Evolutionary conservation across 2,888 invertebrate genomes (phyloP).

Genomic region (Oscheius myriophilus): DNA sequence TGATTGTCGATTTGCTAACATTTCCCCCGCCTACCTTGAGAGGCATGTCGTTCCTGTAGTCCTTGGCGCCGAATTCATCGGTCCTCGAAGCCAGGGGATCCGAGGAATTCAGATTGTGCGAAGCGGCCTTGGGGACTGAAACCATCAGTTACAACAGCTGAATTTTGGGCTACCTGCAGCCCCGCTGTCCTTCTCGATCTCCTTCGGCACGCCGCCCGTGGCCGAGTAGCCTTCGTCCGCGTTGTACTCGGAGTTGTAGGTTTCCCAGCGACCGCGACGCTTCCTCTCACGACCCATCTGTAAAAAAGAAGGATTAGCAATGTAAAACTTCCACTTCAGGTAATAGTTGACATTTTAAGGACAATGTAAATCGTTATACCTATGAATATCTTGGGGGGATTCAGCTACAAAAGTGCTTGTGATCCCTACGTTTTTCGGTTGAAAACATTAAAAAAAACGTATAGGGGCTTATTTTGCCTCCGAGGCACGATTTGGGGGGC

Average conservation of each 20-base stretch:
- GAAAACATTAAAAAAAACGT: too few species aligned
- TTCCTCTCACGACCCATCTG: constrained; percentile 27
- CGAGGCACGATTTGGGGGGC: too few species aligned
- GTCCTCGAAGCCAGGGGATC: constrained; percentile 22
- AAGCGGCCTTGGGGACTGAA: constrained; percentile 50
- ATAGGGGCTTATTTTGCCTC: too few species aligned
- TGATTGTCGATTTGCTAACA: not conserved
- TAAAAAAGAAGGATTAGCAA: not conserved
- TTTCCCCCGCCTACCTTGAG: constrained; percentile 38
- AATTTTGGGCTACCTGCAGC: constrained; percentile 31
- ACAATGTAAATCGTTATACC: not conserved
- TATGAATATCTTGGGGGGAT: too few species aligned
- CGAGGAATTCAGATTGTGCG: constrained; percentile 37
- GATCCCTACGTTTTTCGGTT: too few species aligned
- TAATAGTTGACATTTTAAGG: not conserved
- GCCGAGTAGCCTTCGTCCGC: constrained; percentile 34
- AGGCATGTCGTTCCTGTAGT: constrained; percentile 57
- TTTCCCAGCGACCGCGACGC: constrained; percentile 37
- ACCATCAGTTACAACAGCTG: not conserved
- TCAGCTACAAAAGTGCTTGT: too few species aligned
- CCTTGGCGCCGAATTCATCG: constrained; percentile 60
- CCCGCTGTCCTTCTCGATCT: constrained; percentile 9
- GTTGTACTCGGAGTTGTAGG: constrained; percentile 45
- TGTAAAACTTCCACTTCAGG: not conserved
- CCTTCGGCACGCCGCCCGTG: constrained; percentile 19